These are phyloP conservation scores for Myocastor coypus DNA, from an alignment of 2,113 vertebrate genomes.

Conservation along the genomic window DNA sequence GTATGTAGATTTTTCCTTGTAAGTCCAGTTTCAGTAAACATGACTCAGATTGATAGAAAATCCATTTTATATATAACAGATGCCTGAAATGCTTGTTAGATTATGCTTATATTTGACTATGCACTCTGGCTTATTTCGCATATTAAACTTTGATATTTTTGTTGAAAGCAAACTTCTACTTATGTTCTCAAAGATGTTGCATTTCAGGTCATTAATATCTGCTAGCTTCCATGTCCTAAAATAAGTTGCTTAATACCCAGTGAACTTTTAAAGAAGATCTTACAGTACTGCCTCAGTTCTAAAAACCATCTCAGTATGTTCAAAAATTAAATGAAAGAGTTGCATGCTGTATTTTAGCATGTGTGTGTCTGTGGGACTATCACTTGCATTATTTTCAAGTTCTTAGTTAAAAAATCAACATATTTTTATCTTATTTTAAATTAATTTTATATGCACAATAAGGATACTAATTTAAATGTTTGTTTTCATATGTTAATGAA, in stretches of 20 bases:
- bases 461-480: neutral
- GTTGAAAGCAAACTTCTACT: constrained; percentile 31
- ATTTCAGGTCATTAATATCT: neutral
- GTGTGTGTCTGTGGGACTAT: neutral
- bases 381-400: neutral
- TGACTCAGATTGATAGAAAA: constrained; percentile 11
- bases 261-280: constrained; percentile 12
- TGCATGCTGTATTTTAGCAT: neutral
- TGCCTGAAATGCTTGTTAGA: constrained; percentile 36
- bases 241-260: neutral
- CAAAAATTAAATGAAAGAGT: constrained; percentile 15
- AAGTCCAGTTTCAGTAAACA: constrained; percentile 22
- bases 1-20: constrained; percentile 12
- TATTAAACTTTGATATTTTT: constrained; percentile 32
- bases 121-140: constrained; percentile 37
- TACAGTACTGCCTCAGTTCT: neutral
- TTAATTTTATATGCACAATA: neutral
- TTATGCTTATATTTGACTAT: constrained; percentile 29
- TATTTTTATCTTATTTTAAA: constrained; percentile 40
- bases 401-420: neutral
- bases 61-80: constrained; percentile 27
- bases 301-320: neutral
- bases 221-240: neutral
- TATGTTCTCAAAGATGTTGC: neutral
- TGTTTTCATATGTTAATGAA: constrained; percentile 2